Conservation (phyloP, 2,113 vertebrate genomes). For the Anhinga anhinga region DNA sequence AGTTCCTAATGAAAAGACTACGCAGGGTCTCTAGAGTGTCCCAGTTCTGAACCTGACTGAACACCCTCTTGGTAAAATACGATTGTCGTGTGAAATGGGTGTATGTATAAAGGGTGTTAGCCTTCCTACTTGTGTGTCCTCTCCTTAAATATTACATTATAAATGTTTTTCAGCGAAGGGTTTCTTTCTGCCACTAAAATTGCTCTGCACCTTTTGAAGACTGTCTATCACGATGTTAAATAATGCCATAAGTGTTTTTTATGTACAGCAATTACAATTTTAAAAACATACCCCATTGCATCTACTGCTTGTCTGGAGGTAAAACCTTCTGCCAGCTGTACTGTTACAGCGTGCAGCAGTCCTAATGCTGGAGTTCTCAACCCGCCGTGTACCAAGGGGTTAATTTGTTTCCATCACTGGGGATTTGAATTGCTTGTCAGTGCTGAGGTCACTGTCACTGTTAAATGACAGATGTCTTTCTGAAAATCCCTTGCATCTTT, state of each 20-base stretch:
- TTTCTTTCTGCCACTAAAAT: background rate
- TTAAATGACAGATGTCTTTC: constrained; percentile 95
- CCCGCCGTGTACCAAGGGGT: constrained; percentile 29
- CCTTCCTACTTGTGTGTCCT: background rate
- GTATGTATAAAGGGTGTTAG: background rate
- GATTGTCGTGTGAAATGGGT: background rate
- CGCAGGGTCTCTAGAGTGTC: accelerated
- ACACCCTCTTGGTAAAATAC: background rate
- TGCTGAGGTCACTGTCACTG: constrained; percentile 87
- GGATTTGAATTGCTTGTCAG: constrained; percentile 83
- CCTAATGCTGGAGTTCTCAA: constrained; percentile 2
- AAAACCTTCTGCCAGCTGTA: background rate
- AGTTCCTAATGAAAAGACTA: background rate
- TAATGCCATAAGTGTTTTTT: background rate
- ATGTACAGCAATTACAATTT: background rate
- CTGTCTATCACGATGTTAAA: background rate
- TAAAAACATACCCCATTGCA: background rate
- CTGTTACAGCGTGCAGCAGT: background rate
- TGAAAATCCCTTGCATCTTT: constrained; percentile 87
- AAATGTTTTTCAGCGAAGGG: background rate
- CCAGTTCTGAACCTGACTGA: background rate
- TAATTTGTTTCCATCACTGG: constrained; percentile 72
- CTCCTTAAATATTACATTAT: background rate
- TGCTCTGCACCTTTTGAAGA: background rate
- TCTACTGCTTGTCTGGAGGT: background rate